phyloP scores from a whole-genome alignment of 1,140 invertebrate genomes.

The Lepidurus arcticus region DNA sequence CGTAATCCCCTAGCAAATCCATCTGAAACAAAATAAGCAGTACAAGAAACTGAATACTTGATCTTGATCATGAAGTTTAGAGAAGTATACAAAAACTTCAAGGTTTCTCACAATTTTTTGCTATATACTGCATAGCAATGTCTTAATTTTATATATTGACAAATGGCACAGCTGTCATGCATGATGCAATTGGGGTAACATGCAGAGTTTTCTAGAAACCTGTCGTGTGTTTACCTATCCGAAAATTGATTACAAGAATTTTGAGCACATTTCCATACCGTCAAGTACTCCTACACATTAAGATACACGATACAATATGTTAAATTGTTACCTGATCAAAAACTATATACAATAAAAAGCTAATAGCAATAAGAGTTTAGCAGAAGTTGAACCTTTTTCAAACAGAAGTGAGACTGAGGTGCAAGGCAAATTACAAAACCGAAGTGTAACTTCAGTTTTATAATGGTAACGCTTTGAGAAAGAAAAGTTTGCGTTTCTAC shows the following conservation, averaged over 20 bases:
- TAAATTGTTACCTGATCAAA: background rate
- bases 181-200: too few relatives aligned
- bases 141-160: slow-evolving; percentile 1
- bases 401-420: background rate
- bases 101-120: slow-evolving; percentile 2
- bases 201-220: too few relatives aligned
- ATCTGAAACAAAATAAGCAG: too few relatives aligned
- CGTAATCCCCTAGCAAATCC: too few relatives aligned
- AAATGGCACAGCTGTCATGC: background rate
- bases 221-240: background rate
- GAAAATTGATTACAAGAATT: background rate
- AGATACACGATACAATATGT: background rate
- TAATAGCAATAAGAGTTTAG: background rate
- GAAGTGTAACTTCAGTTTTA: slow-evolving; percentile 1
- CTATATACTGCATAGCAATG: background rate
- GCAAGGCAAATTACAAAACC: background rate
- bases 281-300: slow-evolving; percentile 6
- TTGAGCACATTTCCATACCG: background rate
- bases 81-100: background rate
- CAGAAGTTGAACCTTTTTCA: background rate
- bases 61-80: background rate
- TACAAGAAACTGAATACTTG: too few relatives aligned
- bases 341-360: background rate
- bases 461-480: background rate
- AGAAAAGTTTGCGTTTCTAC: background rate